Base-by-base conservation (phyloP, 2,888 invertebrate species). In the Eupithecia subumbrata region DNA sequence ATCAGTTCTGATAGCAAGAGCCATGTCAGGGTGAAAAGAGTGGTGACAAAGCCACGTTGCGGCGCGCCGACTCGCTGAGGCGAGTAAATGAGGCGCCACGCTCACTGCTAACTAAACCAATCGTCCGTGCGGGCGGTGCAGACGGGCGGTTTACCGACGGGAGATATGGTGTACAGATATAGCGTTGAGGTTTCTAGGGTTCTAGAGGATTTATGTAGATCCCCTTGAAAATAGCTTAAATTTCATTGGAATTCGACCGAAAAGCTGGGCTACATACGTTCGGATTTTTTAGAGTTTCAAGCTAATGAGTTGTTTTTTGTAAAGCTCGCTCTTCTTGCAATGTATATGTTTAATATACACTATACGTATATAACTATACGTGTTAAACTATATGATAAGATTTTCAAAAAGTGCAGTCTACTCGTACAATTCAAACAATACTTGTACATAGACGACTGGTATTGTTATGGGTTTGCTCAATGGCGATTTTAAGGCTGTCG, bases 31-130 rank as follows among this genome's bases (percentile, higher is more conserved):
- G 87, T 91, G 91, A 91, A 56, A 93, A 93, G 92, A 93, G 92
- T 91, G 90, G 87, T 92, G 91, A 92, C 92, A 92, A 92, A 92
- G 91, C 91, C 86, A 84, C 83, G 86, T 71, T 76, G 80, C 83
- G 82, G 82, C 81, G 84, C 83, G 83, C 74, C 74, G 56, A 66
- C 73, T 84, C 84, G 86, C 68, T 68, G 68, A 88, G 89, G 91
- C 91, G 89, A 92, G 93, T 92, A 95, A 94, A 95, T 94, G 95
- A 95, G 94, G 94, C 93, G 91, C 94, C 90, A 91, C 92, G 93
- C 91, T 93, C 92, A 87, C 91, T 94, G 92, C 94, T 95, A 95
- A 95, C 95, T 95, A 95, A 95, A 94, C 95, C 95, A 94, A 95
- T 95, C 95, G 94, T 84, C 90, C 87, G 87, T 84, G 83, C 78